phyloP scores from a whole-genome alignment of 2,113 vertebrate genomes.

The Grammomys dolichurus region DNA sequence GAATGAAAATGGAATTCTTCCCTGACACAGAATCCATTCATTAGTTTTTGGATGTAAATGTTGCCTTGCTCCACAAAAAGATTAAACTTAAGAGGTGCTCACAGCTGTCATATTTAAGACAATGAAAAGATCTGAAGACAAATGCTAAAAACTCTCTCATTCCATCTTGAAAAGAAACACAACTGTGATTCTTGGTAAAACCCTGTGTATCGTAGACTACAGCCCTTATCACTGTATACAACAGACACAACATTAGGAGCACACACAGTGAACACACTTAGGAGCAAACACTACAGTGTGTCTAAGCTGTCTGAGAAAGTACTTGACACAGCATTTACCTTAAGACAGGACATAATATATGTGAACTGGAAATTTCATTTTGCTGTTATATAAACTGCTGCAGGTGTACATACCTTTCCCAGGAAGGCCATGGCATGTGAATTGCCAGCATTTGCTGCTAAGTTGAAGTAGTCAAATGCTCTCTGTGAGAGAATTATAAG shows the following conservation, averaged over 20 bases:
- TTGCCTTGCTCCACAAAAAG: background rate
- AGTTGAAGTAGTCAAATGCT: constrained; percentile 98
- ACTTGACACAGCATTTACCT: background rate
- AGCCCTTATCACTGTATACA: background rate
- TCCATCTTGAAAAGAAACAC: background rate
- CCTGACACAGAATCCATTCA: background rate
- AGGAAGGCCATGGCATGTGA: constrained; percentile 99
- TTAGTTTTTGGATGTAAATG: constrained; percentile 2
- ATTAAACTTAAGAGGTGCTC: background rate
- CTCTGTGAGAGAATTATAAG: constrained; percentile 87
- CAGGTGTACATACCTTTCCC: constrained; percentile 91
- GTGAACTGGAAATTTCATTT: constrained; percentile 25
- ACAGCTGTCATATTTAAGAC: background rate
- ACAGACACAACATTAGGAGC: background rate
- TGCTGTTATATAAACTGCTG: background rate
- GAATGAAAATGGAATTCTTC: background rate
- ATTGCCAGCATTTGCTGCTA: constrained; percentile 98
- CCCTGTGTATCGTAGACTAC: background rate
- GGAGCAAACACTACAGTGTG: background rate
- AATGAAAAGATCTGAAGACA: background rate
- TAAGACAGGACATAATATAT: background rate
- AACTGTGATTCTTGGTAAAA: constrained; percentile 28
- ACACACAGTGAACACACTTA: background rate
- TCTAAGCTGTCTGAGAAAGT: constrained; percentile 41
- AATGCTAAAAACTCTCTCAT: background rate